A percentile compares a stretch with the other conserved stretches of the same genome.
Conservation (phyloP, 2,797 vertebrate genomes). For the Lepidocolaptes lacrymiger region DNA sequence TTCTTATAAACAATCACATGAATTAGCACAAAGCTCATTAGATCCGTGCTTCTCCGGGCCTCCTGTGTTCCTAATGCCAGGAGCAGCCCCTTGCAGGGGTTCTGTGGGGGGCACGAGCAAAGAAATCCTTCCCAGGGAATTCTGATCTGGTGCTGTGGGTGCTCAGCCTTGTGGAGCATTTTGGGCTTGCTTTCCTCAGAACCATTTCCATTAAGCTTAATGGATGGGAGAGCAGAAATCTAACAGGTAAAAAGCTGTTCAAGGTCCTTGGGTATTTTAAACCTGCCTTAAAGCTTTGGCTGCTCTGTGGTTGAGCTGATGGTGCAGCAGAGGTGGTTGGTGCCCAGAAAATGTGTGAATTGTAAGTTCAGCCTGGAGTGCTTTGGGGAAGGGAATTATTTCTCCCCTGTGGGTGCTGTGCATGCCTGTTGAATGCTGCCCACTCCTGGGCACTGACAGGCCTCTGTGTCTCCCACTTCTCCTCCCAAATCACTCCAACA, state of each 20-base stretch:
- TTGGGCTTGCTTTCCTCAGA: not conserved
- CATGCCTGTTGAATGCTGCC: accelerated
- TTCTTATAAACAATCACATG: constrained; percentile 42
- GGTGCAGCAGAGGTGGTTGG: not conserved
- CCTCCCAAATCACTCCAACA: accelerated
- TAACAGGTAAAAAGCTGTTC: not conserved
- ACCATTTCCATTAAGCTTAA: not conserved
- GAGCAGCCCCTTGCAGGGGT: not conserved
- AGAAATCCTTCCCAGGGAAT: not conserved
- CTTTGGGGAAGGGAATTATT: not conserved
- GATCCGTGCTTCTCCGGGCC: not conserved
- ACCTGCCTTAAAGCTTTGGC: not conserved
- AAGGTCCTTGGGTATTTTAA: not conserved
- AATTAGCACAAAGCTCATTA: constrained; percentile 63
- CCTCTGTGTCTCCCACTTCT: not conserved
- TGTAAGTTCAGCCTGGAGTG: not conserved
- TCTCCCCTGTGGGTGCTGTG: not conserved
- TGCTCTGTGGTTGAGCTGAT: not conserved
- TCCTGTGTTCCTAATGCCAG: not conserved
- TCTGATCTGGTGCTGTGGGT: not conserved
- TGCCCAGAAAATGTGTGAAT: not conserved
- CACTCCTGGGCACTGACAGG: not conserved
- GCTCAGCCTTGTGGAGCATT: not conserved
- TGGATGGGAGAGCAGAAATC: not conserved
- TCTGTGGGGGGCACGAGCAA: accelerated